These are phyloP conservation scores for Euthynnus affinis DNA, from an alignment of 2,797 vertebrate genomes.

Conservation along the genomic window DNA sequence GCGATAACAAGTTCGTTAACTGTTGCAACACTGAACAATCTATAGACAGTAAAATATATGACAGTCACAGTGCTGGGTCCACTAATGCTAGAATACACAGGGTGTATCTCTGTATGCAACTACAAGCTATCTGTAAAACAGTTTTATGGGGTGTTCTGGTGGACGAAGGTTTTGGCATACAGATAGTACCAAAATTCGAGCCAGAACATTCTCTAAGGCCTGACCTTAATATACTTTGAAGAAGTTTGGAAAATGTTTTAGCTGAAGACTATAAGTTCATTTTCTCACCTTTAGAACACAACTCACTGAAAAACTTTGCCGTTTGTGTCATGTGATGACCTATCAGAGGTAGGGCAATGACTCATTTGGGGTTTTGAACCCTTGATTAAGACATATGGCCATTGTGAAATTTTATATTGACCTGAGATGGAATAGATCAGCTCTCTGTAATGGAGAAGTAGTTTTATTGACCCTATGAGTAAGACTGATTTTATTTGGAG, in stretches of 20 bases:
- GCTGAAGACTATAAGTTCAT: neutral
- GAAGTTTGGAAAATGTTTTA: slow-evolving; percentile 1
- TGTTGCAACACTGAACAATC: neutral
- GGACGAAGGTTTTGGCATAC: neutral
- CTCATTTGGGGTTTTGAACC: slow-evolving; percentile 32
- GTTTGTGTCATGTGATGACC: neutral
- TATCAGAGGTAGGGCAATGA: slow-evolving; percentile 23
- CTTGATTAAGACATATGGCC: slow-evolving; percentile 31
- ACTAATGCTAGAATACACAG: neutral
- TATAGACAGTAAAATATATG: neutral
- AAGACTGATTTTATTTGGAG: slow-evolving; percentile 1
- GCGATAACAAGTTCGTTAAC: neutral
- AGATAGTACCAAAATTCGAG: neutral
- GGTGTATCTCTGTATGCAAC: neutral
- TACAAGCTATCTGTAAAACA: neutral
- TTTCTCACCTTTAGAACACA: slow-evolving; percentile 11
- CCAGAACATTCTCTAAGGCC: neutral
- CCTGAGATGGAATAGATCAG: neutral
- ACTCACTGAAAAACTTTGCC: slow-evolving; percentile 8
- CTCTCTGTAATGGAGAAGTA: slow-evolving; percentile 2
- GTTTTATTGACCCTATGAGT: neutral
- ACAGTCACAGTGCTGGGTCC: neutral
- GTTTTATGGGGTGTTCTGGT: neutral
- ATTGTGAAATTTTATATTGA: slow-evolving; percentile 28
- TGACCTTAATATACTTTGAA: neutral